Percentiles rank a stretch among this genome's conserved stretches.
These are phyloP conservation scores for Passer montanus DNA, from an alignment of 2,113 vertebrate species.

Conservation along the genomic window DNA sequence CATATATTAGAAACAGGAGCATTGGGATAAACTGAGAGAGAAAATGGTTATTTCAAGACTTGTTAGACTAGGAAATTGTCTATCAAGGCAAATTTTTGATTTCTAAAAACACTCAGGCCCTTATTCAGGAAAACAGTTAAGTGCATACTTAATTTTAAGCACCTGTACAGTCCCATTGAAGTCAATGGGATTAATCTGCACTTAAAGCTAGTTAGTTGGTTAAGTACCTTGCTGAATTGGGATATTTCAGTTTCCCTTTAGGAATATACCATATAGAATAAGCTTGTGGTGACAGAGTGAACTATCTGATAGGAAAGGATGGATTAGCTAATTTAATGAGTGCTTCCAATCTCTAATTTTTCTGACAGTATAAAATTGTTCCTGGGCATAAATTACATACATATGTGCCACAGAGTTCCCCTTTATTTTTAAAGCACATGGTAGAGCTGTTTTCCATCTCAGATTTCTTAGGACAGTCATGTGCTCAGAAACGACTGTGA, in stretches of 20 bases:
- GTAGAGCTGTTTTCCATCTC: slow-evolving; percentile 44
- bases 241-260: slow-evolving; percentile 15
- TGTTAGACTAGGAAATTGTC: slow-evolving; percentile 44
- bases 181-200: slow-evolving; percentile 9
- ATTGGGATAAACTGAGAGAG: neutral
- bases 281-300: slow-evolving; percentile 57
- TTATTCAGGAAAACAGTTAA: slow-evolving; percentile 41
- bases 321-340: slow-evolving; percentile 62
- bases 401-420: slow-evolving; percentile 37
- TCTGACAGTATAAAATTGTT: slow-evolving; percentile 60
- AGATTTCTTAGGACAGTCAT: slow-evolving; percentile 50
- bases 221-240: slow-evolving; percentile 27
- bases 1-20: slow-evolving; percentile 28
- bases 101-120: neutral
- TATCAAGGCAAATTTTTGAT: neutral
- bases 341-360: slow-evolving; percentile 58
- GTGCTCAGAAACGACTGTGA: slow-evolving; percentile 11
- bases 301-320: slow-evolving; percentile 54
- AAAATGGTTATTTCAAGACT: slow-evolving; percentile 29
- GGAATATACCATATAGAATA: slow-evolving; percentile 18
- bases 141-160: slow-evolving; percentile 40
- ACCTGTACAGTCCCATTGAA: slow-evolving; percentile 42
- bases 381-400: slow-evolving; percentile 52
- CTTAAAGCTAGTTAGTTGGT: neutral
- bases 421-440: slow-evolving; percentile 44